phyloP scores from a whole-genome alignment of 2,797 vertebrate genomes.

The Microctenopoma steveboyesi region DNA sequence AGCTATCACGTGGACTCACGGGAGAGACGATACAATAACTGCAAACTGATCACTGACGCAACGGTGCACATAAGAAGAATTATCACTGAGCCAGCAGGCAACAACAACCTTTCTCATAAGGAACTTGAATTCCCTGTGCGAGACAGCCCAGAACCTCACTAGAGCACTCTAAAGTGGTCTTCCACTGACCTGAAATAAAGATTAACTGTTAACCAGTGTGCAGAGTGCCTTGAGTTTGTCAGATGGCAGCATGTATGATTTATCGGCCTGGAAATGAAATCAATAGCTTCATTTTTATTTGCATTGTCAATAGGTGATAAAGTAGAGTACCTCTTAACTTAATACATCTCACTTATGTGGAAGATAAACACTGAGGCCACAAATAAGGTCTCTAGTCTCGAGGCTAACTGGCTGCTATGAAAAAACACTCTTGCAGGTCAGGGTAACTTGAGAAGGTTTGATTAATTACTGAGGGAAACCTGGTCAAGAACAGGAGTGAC shows the following conservation, averaged over 20 bases:
- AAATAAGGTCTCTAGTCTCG: conserved; percentile 35
- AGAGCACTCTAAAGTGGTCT: conserved; percentile 5
- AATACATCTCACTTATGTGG: conserved; percentile 23
- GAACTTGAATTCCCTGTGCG: background rate
- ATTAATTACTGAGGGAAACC: conserved; percentile 78
- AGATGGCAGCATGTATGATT: conserved; percentile 34
- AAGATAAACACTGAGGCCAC: conserved; percentile 37
- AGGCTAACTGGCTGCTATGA: conserved; percentile 54
- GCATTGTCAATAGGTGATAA: conserved; percentile 45
- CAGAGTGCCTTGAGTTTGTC: conserved; percentile 18
- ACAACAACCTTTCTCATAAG: conserved; percentile 8
- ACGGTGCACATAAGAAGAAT: conserved; percentile 19
- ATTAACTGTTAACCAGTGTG: conserved; percentile 20
- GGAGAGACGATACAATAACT: conserved; percentile 10
- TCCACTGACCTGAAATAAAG: conserved; percentile 25
- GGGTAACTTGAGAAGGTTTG: conserved; percentile 69
- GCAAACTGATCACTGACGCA: conserved; percentile 18
- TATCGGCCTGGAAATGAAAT: conserved; percentile 47
- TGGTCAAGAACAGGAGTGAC: conserved; percentile 72
- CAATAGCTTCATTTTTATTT: conserved; percentile 49
- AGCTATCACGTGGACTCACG: background rate
- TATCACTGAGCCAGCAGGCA: background rate
- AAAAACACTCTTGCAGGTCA: conserved; percentile 59
- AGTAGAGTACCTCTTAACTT: conserved; percentile 33
- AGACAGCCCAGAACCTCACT: conserved; percentile 11